phyloP scores from a whole-genome alignment of 2,888 invertebrate genomes.

The Drosophila trichaetosa region DNA sequence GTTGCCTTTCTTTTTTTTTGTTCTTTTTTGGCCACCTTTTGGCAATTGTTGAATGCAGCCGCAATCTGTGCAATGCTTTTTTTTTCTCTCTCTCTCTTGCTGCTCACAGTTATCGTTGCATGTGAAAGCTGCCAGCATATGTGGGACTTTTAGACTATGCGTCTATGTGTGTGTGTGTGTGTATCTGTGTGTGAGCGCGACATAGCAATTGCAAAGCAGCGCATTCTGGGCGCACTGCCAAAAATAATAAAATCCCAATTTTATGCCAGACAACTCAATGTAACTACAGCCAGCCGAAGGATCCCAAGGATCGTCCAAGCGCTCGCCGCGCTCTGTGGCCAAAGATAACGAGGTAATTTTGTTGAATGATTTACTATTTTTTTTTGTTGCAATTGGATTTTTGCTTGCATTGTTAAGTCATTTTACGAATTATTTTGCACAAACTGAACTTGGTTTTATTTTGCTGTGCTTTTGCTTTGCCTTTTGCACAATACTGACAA shows the following conservation, averaged over 20 bases:
- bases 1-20: slow-evolving; percentile 11
- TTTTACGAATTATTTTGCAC: slow-evolving; percentile 43
- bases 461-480: slow-evolving; percentile 13
- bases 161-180: slow-evolving; percentile 19
- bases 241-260: slow-evolving; percentile 76
- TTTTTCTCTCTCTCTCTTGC: slow-evolving; percentile 27
- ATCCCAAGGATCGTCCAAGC: slow-evolving; percentile 42
- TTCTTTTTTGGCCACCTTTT: slow-evolving; percentile 46
- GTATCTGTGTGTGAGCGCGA: slow-evolving; percentile 21
- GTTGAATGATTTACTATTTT: slow-evolving; percentile 75
- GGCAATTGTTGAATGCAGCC: slow-evolving; percentile 72
- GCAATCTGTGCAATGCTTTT: slow-evolving; percentile 60
- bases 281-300: slow-evolving; percentile 43
- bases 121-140: slow-evolving; percentile 55
- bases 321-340: slow-evolving; percentile 58
- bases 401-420: slow-evolving; percentile 29
- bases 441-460: slow-evolving; percentile 20
- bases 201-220: slow-evolving; percentile 41
- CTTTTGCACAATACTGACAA: slow-evolving; percentile 42
- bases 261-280: slow-evolving; percentile 68
- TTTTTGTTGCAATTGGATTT: slow-evolving; percentile 43
- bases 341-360: slow-evolving; percentile 82
- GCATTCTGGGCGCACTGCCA: slow-evolving; percentile 74
- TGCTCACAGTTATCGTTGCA: slow-evolving; percentile 28
- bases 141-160: slow-evolving; percentile 41